Evolutionary conservation across 1,140 invertebrate genomes (phyloP).

Genomic region (Cephus cinctus): DNA sequence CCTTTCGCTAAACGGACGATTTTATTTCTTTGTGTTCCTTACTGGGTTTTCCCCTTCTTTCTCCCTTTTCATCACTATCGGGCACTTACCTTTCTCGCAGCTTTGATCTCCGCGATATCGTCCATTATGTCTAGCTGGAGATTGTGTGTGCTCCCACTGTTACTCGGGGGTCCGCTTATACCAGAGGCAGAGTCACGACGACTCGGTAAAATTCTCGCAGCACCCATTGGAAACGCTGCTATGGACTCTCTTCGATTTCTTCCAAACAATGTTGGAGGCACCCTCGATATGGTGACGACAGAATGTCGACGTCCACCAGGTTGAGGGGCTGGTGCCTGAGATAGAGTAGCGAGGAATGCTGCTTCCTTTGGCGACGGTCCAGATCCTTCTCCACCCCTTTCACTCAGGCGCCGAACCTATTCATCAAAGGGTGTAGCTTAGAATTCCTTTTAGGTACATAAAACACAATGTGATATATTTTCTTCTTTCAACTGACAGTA

Average conservation of each 20-base stretch:
- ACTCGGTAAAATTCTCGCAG: conserved; percentile 47
- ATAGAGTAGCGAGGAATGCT: conserved; percentile 77
- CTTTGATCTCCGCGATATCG: conserved; percentile 72
- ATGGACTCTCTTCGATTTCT: conserved; percentile 76
- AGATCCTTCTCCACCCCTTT: conserved; percentile 70
- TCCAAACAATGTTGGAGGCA: conserved; percentile 72
- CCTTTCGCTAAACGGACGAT: background rate
- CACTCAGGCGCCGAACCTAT: conserved; percentile 72
- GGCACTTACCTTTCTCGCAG: conserved; percentile 64
- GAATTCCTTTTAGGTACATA: too few relatives aligned
- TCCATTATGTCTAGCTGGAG: conserved; percentile 84
- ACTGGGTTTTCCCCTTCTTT: too few relatives aligned
- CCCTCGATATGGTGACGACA: conserved; percentile 78
- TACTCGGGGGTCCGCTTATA: conserved; percentile 63
- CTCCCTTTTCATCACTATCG: background rate
- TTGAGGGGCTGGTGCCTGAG: conserved; percentile 66
- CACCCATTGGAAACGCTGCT: conserved; percentile 66
- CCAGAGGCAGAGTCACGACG: conserved; percentile 55
- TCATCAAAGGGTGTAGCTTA: too few relatives aligned
- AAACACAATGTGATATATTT: too few relatives aligned
- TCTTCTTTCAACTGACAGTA: too few relatives aligned
- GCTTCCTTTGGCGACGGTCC: conserved; percentile 68
- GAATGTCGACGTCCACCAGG: conserved; percentile 76
- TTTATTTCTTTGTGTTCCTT: background rate
- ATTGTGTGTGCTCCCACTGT: conserved; percentile 75